These are phyloP conservation scores for Lycodopsis pacificus DNA, from an alignment of 2,797 vertebrate genomes.

Conservation along the genomic window DNA sequence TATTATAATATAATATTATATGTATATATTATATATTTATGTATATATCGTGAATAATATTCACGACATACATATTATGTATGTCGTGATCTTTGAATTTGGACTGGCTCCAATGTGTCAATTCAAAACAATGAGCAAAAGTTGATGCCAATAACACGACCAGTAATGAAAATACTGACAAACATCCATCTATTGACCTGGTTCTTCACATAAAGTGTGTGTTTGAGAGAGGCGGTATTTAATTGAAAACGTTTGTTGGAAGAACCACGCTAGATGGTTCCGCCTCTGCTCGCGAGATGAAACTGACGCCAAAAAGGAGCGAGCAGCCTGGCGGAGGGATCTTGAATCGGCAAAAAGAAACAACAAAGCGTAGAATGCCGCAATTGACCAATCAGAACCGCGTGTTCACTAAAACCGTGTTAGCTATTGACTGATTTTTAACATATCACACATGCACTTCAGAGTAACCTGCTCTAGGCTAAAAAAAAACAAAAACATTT, in stretches of 20 bases:
- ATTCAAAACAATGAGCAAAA: constrained; percentile 11
- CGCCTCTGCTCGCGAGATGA: background rate
- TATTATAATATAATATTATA: too few relatives aligned
- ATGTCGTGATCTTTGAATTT: constrained; percentile 10
- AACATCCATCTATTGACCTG: constrained; percentile 10
- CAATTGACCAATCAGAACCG: background rate
- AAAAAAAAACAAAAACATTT: background rate
- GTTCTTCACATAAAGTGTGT: background rate
- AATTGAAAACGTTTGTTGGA: background rate
- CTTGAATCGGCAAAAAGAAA: background rate
- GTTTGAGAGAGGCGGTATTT: background rate
- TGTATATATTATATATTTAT: too few relatives aligned
- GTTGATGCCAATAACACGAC: constrained; percentile 34
- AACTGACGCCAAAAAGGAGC: background rate
- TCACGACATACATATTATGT: background rate
- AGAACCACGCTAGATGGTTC: background rate
- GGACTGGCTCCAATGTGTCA: background rate
- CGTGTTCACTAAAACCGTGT: too few relatives aligned
- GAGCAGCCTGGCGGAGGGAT: background rate
- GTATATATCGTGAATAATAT: too few relatives aligned
- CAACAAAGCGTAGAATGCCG: background rate
- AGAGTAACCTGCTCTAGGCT: background rate
- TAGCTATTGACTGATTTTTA: too few relatives aligned
- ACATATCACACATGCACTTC: background rate
- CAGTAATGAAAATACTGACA: constrained; percentile 23